A percentile compares a stretch with the other conserved stretches of the same genome.
phyloP scores from a whole-genome alignment of 2,113 vertebrate genomes.

The Phalacrocorax pelagicus region DNA sequence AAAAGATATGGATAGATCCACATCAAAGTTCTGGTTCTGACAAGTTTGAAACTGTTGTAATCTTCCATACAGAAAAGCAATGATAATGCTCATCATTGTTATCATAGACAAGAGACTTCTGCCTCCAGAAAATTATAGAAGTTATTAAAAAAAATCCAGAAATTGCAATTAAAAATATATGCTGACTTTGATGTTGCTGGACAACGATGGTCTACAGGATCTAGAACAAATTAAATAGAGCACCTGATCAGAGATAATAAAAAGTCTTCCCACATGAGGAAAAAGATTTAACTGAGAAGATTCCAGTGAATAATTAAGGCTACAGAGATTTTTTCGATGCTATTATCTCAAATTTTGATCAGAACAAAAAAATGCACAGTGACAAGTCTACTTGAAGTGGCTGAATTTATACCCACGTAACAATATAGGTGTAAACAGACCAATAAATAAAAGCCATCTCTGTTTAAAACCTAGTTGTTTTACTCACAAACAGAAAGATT shows the following conservation, averaged over 20 bases:
- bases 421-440: neutral
- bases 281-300: neutral
- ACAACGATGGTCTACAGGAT: neutral
- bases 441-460: neutral
- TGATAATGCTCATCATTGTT: neutral
- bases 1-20: neutral
- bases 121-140: neutral
- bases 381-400: neutral
- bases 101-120: neutral
- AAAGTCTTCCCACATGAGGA: neutral
- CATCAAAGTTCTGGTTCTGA: neutral
- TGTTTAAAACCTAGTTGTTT: neutral
- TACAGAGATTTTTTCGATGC: accelerated
- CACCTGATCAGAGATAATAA: neutral
- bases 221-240: neutral
- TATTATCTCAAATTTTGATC: neutral
- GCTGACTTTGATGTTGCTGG: neutral
- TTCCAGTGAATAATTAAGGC: neutral
- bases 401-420: neutral
- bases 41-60: neutral
- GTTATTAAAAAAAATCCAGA: neutral
- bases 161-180: neutral
- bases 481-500: neutral
- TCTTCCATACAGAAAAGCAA: neutral
- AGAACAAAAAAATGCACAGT: neutral